Percentiles rank a stretch among this genome's conserved stretches.
phyloP scores from a whole-genome alignment of 2,797 vertebrate species.

The Channallabes apus region DNA sequence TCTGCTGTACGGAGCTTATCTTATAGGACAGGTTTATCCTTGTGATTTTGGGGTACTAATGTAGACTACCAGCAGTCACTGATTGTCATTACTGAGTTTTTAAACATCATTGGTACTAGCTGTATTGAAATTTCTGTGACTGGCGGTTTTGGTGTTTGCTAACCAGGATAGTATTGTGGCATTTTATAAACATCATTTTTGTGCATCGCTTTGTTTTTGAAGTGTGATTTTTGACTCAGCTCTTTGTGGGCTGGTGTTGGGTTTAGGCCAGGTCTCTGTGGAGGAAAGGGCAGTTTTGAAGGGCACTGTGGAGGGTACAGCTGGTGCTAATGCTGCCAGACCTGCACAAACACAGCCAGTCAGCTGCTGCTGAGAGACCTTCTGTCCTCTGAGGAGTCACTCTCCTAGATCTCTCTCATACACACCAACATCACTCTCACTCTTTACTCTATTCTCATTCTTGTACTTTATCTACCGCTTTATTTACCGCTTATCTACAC shows the following conservation, averaged over 20 bases:
- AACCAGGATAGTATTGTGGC: neutral
- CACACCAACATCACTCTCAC: neutral
- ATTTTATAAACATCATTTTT: neutral
- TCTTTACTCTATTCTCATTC: neutral
- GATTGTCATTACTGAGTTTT: neutral
- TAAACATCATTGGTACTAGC: neutral
- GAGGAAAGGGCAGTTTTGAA: conserved; percentile 65
- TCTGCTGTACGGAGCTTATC: neutral
- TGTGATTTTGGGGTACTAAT: neutral
- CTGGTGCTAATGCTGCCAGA: conserved; percentile 63
- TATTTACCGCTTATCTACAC: too few species aligned
- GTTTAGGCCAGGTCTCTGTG: conserved; percentile 53
- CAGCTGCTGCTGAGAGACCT: conserved; percentile 63
- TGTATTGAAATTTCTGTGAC: neutral
- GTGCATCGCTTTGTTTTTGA: neutral
- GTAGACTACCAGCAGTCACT: neutral
- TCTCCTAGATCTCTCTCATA: conserved; percentile 1
- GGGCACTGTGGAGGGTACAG: conserved; percentile 65
- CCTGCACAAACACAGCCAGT: conserved; percentile 51
- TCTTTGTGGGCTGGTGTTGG: conserved; percentile 33
- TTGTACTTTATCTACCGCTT: neutral
- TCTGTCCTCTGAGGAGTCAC: conserved; percentile 57
- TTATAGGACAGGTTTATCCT: neutral
- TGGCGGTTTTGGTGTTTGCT: neutral
- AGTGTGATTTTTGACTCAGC: conserved; percentile 25